Evolutionary conservation across 2,797 vertebrate species (phyloP), one percentile per base, ranked within the genome.

Genomic region (Lycodopsis pacificus): DNA sequence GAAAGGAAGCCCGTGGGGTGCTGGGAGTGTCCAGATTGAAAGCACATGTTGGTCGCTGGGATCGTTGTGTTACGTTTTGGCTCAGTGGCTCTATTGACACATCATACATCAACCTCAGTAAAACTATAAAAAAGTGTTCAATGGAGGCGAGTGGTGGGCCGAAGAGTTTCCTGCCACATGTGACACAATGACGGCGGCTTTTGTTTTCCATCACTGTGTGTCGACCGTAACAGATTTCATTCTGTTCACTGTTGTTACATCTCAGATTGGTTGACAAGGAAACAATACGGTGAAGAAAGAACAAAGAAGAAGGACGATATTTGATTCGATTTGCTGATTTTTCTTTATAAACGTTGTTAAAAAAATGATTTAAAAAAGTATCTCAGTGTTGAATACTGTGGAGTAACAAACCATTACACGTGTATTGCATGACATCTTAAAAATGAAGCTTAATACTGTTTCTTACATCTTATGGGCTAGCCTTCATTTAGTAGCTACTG

Each of bases 401-500:
- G 44, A 76, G 59, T 54, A 76, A 64, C 48, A 67, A 64, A 57
- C 7, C 14, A 49, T 68, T 66, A 65, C 40, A 78, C 57, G 34
- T n/a, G 20, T 64, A 53, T 65, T 61, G 40, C 51, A 79, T 30
- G 48, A 77, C 86, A 72, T 40, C 58, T 59, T 76, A 56, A 66
- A 80, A 79, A 73, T 66, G 4, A 74, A 53, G 32, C 66, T 42
- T 82, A 87, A 89, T 73, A 88, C 80, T 89, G 67, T 71, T 53
- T 66, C 22, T 71, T 20, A 42, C 73, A 81, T 70, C 72, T 46
- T 72, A 66, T 71, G 75, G 72, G 76, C 81, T 62, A 56, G 65
- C 78, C 88, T 94, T 95, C 91, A 94, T 92, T 92, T 91, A 91
- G 88, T 91, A 79, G 71, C 76, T 71, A 79, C 82, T 80, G 78